Base-by-base conservation (phyloP, 64 coral and sea anemone species). In the Montipora foliosa region DNA sequence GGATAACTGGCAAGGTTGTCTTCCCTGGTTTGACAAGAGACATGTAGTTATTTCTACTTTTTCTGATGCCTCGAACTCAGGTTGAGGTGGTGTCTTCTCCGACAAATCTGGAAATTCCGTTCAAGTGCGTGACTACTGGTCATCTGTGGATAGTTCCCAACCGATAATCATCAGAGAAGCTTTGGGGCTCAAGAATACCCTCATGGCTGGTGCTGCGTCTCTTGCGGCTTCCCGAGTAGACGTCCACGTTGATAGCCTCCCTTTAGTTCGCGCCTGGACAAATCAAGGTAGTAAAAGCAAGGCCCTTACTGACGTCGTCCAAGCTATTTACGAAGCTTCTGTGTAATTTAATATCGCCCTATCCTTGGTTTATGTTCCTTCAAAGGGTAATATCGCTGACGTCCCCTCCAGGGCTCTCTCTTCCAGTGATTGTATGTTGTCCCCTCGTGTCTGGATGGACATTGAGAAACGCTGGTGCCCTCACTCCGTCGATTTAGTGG, bases 81-180 rank as follows among this genome's bases (percentile, higher is more conserved):
- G 70, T 4, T 94, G 87, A 80, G 87, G 93, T 64, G 87, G 49
- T 80, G 76, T 68, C 52, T 66, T 80, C 44, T 0, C 20, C 77
- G 37, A 6, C 50, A 11, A 44, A 46, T 68, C 19, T 69, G 61
- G 51, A 80, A 80, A 37, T 68, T 48, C 48, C 58, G 17, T 79
- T 55, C 5, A 25, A 55, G 44, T 80, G 14, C 77, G 78, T 13
- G 95, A 93, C 67, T 90, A 89, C 78, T 96, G 90, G 90, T 67
- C 50, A 11, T 2, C 6, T 15, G 76, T 60, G 49, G 89, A 95
- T 11, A 6, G 12, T 8, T 7, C 16, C 8, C 50, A 55, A 44
- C 87, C 89, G 46, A 92, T 95, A 24, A 77, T 78, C 4, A 83
- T 88, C 19, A 92, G 88, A 51, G 89, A 95, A 66, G 94, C 94